Percentiles rank a stretch among this genome's conserved stretches.
phyloP scores from a whole-genome alignment of 2,888 invertebrate species.

The Atethmia centrago region DNA sequence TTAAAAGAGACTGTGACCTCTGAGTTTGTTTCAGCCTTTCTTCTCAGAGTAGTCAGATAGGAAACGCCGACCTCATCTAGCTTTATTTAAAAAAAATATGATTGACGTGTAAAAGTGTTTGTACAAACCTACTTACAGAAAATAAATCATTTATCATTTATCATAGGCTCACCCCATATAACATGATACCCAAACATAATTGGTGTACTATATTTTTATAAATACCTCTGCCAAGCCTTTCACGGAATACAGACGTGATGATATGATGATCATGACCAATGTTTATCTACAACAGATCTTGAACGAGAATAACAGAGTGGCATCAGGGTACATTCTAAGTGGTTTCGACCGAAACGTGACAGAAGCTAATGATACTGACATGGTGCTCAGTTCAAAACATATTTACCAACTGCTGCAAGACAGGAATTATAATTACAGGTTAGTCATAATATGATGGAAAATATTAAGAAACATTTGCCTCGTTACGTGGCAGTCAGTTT shows the following conservation, averaged over 20 bases:
- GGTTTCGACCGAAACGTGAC: not conserved
- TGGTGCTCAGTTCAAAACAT: conserved; percentile 21
- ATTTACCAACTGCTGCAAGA: conserved; percentile 37
- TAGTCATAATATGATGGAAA: not conserved
- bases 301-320: conserved; percentile 30
- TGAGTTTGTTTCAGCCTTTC: too few species aligned
- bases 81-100: too few species aligned
- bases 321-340: conserved; percentile 23
- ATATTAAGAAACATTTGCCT: not conserved
- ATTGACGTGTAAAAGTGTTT: too few species aligned
- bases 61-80: too few species aligned
- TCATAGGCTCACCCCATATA: not conserved
- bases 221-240: not conserved
- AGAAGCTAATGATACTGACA: not conserved
- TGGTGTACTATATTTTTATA: not conserved
- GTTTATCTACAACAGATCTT: conserved; percentile 16
- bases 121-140: too few species aligned
- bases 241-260: not conserved
- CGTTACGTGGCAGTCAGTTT: too few species aligned
- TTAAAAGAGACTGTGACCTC: too few species aligned
- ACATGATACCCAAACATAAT: not conserved
- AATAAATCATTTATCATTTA: too few species aligned
- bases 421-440: conserved; percentile 43
- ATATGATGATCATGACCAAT: not conserved
- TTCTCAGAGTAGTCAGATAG: too few species aligned